Conservation (phyloP, 2,888 invertebrate species). For the Erebia palarica region DNA sequence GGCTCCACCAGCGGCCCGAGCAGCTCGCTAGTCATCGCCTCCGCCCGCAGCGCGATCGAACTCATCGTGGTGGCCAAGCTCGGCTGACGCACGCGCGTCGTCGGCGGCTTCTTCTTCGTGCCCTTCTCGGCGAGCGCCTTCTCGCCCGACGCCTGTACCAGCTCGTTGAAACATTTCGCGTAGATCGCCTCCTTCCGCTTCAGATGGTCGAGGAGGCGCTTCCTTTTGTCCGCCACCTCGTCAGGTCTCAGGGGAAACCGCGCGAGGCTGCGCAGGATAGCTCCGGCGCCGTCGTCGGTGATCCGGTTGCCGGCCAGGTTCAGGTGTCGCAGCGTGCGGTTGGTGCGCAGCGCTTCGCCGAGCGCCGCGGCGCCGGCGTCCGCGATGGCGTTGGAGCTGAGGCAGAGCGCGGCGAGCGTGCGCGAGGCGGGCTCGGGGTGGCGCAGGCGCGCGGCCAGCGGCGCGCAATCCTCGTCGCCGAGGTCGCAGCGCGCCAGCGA, state of each 20-base stretch:
- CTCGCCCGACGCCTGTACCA: not conserved
- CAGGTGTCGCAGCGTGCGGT: constrained; percentile 5
- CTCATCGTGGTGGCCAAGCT: not conserved
- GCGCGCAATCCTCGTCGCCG: constrained; percentile 5
- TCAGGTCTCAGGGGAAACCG: not conserved
- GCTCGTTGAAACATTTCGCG: constrained; percentile 7
- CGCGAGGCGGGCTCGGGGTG: constrained; percentile 3
- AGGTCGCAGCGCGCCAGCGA: constrained; percentile 12
- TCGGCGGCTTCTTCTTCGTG: not conserved
- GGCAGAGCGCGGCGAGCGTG: not conserved
- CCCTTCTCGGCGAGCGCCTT: not conserved
- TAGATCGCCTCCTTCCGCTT: not conserved
- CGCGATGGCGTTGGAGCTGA: constrained; percentile 9
- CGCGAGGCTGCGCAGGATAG: not conserved
- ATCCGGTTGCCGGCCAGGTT: constrained; percentile 7
- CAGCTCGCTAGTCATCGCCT: not conserved
- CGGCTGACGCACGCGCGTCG: not conserved
- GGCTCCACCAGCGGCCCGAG: constrained; percentile 9
- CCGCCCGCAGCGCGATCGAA: not conserved
- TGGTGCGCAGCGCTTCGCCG: constrained; percentile 6
- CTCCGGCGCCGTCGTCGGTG: not conserved
- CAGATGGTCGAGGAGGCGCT: not conserved
- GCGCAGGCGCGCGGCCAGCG: not conserved
- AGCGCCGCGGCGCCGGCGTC: constrained; percentile 10
- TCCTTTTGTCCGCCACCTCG: not conserved